These are phyloP conservation scores for Hirtodrosophila confusa DNA, from an alignment of 2,888 invertebrate genomes.

Conservation along the genomic window DNA sequence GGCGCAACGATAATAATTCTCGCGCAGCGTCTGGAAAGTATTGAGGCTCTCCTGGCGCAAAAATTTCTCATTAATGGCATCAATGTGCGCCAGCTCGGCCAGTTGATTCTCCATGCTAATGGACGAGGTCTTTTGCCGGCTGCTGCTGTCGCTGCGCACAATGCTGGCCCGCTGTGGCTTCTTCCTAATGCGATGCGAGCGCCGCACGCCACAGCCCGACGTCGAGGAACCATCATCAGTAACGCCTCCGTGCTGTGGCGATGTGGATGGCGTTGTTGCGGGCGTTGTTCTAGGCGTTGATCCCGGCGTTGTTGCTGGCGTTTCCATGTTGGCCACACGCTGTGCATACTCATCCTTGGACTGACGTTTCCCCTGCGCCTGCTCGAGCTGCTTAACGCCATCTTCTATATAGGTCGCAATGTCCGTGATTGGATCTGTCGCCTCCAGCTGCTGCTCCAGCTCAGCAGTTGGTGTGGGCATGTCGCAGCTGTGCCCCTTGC, in stretches of 20 bases:
- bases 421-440: constrained; percentile 73
- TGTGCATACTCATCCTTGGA: constrained; percentile 35
- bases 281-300: neutral
- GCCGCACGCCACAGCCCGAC: constrained; percentile 85
- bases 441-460: constrained; percentile 54
- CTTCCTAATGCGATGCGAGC: constrained; percentile 90
- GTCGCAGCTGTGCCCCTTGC: constrained; percentile 8
- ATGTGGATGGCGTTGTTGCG: constrained; percentile 2
- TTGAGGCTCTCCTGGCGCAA: constrained; percentile 85
- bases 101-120: constrained; percentile 77
- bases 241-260: constrained; percentile 45
- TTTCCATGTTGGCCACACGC: constrained; percentile 57
- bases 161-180: constrained; percentile 86
- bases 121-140: constrained; percentile 85
- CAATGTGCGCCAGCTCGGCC: constrained; percentile 77
- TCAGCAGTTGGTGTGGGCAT: constrained; percentile 36
- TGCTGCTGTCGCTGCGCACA: constrained; percentile 87
- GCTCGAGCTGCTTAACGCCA: constrained; percentile 75
- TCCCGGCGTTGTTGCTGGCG: constrained; percentile 72
- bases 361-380: constrained; percentile 11
- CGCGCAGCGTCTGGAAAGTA: constrained; percentile 91
- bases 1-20: constrained; percentile 93
- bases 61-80: constrained; percentile 81
- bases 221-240: neutral
- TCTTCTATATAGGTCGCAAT: constrained; percentile 80